Base-by-base conservation (phyloP, 2,113 vertebrate genomes). In the Verasper variegatus region DNA sequence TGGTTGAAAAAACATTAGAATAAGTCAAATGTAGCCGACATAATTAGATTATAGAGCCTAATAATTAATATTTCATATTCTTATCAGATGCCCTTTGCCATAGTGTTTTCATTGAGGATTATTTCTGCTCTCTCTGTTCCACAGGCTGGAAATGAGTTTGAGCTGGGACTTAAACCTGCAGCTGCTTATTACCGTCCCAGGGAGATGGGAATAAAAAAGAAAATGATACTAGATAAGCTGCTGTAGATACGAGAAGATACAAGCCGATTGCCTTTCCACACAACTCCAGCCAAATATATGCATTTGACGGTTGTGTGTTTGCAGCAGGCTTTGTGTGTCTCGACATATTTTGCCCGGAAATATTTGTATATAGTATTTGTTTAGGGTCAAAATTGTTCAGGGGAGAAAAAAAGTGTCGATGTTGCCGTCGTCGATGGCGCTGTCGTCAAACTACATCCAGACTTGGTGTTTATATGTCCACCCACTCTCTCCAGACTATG, bases 161-260 rank as follows among this genome's bases (percentile, higher is more conserved):
- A 37, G 24, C 54, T 35, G 27, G 20, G 47, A 51, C 47, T 57
- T 72, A 55, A 74, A 76, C 42, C 58, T 59, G 26, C 60, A 57
- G 37, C 57, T 37, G 71, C 74, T 64, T 76, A 71, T 70, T 74
- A 67, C 20, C 18, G 40, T 80, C 23, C 21, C n/a, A 49, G 4
- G 54, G 35, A 58, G 42, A 59, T 14, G 52, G 18, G n/a, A 21
- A 75, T 61, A 60, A 58, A 74, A 76, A 23, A 68, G 3, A 61
- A 35, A 18, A 59, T 31, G 14, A 57, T 55, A 58, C 35, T 7
- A 0, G 13, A 51, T n/a, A 64, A 58, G 54, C 76, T 57, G 59
- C 40, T 65, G 54, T 26, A 42, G 31, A 27, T 21, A 51, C 15
- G 56, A 23, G 64, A 67, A 15, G 13, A 5, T 5, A 69, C 47